Base-by-base conservation (phyloP, 2,888 invertebrate genomes). In the Ichneumon xanthorius region DNA sequence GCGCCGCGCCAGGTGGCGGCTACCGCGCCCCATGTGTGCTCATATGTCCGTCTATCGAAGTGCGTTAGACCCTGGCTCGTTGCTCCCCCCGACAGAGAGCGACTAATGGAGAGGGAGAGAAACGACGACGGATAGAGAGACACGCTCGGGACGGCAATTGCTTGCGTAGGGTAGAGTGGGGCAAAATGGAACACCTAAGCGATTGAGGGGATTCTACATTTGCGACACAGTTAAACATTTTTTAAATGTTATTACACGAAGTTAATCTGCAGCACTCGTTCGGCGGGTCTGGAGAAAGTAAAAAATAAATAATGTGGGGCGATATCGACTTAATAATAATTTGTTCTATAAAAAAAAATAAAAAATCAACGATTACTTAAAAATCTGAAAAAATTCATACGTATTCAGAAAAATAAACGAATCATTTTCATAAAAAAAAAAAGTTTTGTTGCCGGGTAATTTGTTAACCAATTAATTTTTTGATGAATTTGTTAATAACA, bases 1-100 rank as follows among this genome's bases (percentile, higher is more conserved):
- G 89, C 86, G 84, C 85, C 87, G 78, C 89, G 91, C 93, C 93
- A 93, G 93, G 93, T 93, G 93, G 92, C 89, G 90, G 88, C 91
- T 90, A 88, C 84, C 77, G 82, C 90, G 90, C 90, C 90, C 92
- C 91, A 91, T 92, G 92, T 92, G 91, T 88, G 86, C 88, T 86
- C 88, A 87, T 82, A 88, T 88, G 88, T 88, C 82, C 86, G 85
- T 86, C 86, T 85, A 81, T 76, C 65, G 79, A 16, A 82, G 82
- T 83, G 67, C 77, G 81, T 78, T 40, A 53, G 79, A 79, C 80
- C 71, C 55, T 75, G 75, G 82, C 85, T 22, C 79, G 75, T 80
- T 82, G 76, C 85, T 71, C 82, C 78, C 76, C 82, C 76, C 55
- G 63, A 71, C 40, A 2, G 53, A 71, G 63, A 80, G 33, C 61